phyloP scores from a whole-genome alignment of 2,888 invertebrate species.

The Drosophila bunnanda region DNA sequence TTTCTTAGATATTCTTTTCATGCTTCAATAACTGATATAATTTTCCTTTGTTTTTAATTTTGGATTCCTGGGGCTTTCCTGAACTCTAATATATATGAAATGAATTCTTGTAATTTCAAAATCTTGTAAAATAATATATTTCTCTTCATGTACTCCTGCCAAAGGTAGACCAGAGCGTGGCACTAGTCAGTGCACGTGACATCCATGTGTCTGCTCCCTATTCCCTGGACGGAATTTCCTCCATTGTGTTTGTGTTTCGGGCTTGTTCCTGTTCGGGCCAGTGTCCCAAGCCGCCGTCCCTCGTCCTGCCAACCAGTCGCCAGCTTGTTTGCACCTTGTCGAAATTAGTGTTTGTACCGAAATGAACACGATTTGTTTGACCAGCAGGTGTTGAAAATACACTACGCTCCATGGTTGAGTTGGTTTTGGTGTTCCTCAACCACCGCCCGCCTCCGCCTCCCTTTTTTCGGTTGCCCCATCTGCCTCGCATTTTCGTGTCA shows the following conservation, averaged over 20 bases:
- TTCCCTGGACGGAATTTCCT: slow-evolving; percentile 23
- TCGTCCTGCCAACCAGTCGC: slow-evolving; percentile 31
- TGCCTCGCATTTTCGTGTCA: slow-evolving; percentile 45
- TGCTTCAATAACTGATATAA: not conserved
- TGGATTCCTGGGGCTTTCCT: not conserved
- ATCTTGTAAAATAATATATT: not conserved
- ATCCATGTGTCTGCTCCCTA: slow-evolving; percentile 36
- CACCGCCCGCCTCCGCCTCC: not conserved
- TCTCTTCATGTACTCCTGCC: slow-evolving; percentile 6
- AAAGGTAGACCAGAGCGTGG: slow-evolving; percentile 12
- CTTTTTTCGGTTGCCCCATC: slow-evolving; percentile 12
- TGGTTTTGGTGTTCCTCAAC: slow-evolving; percentile 16
- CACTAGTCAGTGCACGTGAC: slow-evolving; percentile 51
- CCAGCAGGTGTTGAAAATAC: slow-evolving; percentile 77
- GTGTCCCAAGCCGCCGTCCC: slow-evolving; percentile 28
- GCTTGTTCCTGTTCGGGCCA: slow-evolving; percentile 45
- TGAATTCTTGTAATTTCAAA: not conserved
- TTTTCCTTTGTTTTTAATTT: not conserved
- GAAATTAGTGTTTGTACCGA: slow-evolving; percentile 77
- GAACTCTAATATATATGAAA: not conserved
- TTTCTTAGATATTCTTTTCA: too few relatives aligned
- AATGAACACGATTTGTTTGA: slow-evolving; percentile 79
- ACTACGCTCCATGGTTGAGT: slow-evolving; percentile 49
- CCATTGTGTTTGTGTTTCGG: slow-evolving; percentile 46
- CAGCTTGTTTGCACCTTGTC: slow-evolving; percentile 80